Evolutionary conservation across 2,113 vertebrate species (phyloP).

Genomic region (Heptranchias perlo): DNA sequence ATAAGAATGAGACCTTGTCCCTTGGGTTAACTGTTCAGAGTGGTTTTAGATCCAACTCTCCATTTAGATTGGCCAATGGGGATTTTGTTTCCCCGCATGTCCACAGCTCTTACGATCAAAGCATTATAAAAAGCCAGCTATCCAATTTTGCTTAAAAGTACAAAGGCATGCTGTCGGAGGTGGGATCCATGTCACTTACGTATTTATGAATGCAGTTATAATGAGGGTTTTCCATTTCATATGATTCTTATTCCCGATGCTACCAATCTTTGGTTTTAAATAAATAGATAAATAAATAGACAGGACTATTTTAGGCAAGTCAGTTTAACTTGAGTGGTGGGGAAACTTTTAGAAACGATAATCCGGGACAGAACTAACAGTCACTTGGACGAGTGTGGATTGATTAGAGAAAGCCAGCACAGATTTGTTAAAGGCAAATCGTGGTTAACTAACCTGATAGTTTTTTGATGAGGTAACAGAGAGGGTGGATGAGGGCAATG

Average conservation of each 20-base stretch:
- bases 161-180: neutral
- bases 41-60: neutral
- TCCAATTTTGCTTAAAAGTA: neutral
- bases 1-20: neutral
- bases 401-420: no score
- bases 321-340: no score
- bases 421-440: no score
- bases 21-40: neutral
- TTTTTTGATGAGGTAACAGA: no score
- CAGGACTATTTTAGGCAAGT: neutral
- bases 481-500: no score
- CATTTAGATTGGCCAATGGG: conserved; percentile 14
- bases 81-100: conserved; percentile 2
- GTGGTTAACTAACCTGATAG: no score
- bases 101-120: neutral
- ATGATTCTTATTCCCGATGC: neutral
- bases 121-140: neutral
- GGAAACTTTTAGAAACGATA: no score
- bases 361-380: no score
- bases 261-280: neutral
- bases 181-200: neutral
- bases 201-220: neutral
- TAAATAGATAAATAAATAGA: neutral
- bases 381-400: no score
- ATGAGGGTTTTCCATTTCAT: neutral